Evolutionary conservation across 1,140 invertebrate genomes (phyloP), one percentile per base, ranked within the genome.

Genomic region (Hyposmocoma kahamanoa): DNA sequence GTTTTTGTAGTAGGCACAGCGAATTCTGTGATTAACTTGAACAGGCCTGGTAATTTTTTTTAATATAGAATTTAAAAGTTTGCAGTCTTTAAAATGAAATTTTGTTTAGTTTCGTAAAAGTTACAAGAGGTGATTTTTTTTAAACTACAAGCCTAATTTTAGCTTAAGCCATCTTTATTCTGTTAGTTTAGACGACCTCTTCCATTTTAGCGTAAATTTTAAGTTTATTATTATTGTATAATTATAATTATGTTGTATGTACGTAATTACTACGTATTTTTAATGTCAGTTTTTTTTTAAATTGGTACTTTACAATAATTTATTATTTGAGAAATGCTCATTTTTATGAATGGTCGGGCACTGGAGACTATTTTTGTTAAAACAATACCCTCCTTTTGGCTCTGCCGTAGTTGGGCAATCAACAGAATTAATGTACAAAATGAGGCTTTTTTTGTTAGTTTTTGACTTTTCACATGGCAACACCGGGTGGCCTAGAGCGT

Each of bases 111-210:
- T n/a, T n/a, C n/a, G n/a, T n/a, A n/a, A n/a, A n/a, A n/a, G n/a
- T n/a, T n/a, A n/a, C n/a, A n/a, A n/a, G n/a, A n/a, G n/a, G n/a
- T n/a, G n/a, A n/a, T n/a, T n/a, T n/a, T n/a, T n/a, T n/a, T n/a
- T n/a, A n/a, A n/a, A n/a, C n/a, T n/a, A n/a, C n/a, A n/a, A n/a
- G n/a, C n/a, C n/a, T n/a, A n/a, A n/a, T n/a, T n/a, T n/a, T n/a
- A n/a, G n/a, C n/a, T n/a, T n/a, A n/a, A n/a, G n/a, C n/a, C n/a
- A n/a, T n/a, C 56, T 60, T 47, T 46, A 66, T 69, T 66, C 62
- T 47, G 60, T 66, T 80, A 72, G 67, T 56, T 80, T 77, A 83
- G 74, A 77, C 77, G 68, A 75, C 63, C 67, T 80, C 77, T 83
- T 83, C 76, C 79, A 80, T 74, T 71, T 77, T 77, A 72, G 56